These are phyloP conservation scores for Eupithecia subfuscata DNA, from an alignment of 2,888 invertebrate genomes.

Conservation along the genomic window DNA sequence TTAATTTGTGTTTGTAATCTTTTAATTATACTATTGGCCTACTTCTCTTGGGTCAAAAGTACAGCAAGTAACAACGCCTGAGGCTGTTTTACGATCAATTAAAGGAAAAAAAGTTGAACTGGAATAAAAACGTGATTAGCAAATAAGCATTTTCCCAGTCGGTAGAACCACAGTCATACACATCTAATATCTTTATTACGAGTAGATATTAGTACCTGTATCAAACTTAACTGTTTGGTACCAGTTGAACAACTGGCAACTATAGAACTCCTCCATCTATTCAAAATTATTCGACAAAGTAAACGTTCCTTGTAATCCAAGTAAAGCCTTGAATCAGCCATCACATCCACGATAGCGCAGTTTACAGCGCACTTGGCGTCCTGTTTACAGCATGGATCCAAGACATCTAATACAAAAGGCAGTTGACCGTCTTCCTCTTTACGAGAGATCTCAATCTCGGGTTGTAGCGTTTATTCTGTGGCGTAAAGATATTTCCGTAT, in stretches of 20 bases:
- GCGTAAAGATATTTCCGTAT: conserved; percentile 1
- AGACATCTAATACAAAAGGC: conserved; percentile 23
- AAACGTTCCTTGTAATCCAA: conserved; percentile 9
- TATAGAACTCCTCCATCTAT: not conserved
- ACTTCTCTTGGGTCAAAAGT: not conserved
- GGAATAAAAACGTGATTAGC: not conserved
- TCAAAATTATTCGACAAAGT: conserved; percentile 4
- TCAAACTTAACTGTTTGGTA: not conserved
- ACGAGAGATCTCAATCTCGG: conserved; percentile 21
- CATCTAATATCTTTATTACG: not conserved
- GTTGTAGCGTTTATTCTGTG: conserved; percentile 6
- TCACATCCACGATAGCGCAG: conserved; percentile 12
- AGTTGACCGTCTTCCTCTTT: conserved; percentile 21
- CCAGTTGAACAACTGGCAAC: not conserved
- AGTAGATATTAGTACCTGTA: not conserved
- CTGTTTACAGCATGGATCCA: conserved; percentile 16
- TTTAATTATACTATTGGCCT: not conserved
- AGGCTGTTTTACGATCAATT: not conserved
- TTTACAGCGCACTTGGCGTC: conserved; percentile 12
- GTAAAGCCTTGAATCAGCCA: conserved; percentile 10
- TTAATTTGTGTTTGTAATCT: not conserved
- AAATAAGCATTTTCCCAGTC: not conserved
- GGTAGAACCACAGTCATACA: not conserved
- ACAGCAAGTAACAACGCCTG: not conserved
- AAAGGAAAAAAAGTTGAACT: not conserved